Percentiles rank a stretch among this genome's conserved stretches.
These are phyloP conservation scores for Hycleus phaleratus DNA, from an alignment of 1,140 invertebrate genomes.

Conservation along the genomic window DNA sequence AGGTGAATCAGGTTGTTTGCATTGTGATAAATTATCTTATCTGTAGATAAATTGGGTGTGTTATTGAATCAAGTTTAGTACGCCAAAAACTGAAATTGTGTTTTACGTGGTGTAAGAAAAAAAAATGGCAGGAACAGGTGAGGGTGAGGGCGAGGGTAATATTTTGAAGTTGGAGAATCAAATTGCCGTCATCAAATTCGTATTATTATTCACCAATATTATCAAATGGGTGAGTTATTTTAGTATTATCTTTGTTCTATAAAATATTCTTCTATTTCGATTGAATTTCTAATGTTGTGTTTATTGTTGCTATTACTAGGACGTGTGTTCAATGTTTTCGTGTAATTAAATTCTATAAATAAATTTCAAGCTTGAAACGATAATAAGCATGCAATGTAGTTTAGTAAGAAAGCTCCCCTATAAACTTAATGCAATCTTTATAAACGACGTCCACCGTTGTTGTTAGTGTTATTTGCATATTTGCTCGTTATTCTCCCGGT, in stretches of 20 bases:
- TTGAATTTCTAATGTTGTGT: too few species aligned
- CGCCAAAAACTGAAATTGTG: neutral
- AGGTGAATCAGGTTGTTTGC: conserved; percentile 18
- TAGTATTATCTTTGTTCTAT: too few species aligned
- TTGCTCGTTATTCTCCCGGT: conserved; percentile 21
- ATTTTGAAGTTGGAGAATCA: conserved; percentile 34
- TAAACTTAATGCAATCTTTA: conserved; percentile 26
- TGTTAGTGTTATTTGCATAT: conserved; percentile 27
- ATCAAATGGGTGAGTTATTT: conserved; percentile 34
- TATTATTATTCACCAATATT: conserved; percentile 35
- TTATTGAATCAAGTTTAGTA: neutral
- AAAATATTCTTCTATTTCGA: too few species aligned
- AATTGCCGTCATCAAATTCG: conserved; percentile 36
- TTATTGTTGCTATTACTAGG: too few species aligned
- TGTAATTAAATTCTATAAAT: conserved; percentile 33
- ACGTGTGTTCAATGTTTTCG: conserved; percentile 1
- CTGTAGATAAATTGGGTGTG: conserved; percentile 10
- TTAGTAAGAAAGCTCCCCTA: conserved; percentile 16
- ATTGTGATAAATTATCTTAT: conserved; percentile 25
- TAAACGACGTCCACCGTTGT: conserved; percentile 13
- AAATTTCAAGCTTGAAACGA: conserved; percentile 26
- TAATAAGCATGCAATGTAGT: conserved; percentile 30
- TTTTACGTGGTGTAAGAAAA: neutral
- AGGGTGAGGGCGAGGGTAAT: conserved; percentile 32
- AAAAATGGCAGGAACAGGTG: conserved; percentile 36